These are phyloP conservation scores for Morpho helenor DNA, from an alignment of 2,888 invertebrate species.

Conservation along the genomic window DNA sequence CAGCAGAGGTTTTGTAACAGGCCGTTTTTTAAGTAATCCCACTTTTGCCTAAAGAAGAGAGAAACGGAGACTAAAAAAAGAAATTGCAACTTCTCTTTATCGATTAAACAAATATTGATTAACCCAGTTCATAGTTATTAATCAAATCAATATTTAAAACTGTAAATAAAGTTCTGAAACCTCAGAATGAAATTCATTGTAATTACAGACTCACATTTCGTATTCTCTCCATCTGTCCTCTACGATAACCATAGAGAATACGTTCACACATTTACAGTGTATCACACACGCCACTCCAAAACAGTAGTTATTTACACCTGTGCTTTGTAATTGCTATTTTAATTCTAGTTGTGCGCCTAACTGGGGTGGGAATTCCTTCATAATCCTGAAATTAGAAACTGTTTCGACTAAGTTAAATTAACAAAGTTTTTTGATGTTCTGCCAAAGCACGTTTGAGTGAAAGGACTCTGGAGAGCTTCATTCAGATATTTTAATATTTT, in stretches of 20 bases:
- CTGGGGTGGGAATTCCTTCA: slow-evolving; percentile 25
- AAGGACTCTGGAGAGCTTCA: slow-evolving; percentile 20
- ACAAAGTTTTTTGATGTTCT: slow-evolving; percentile 28
- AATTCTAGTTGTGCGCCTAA: slow-evolving; percentile 24
- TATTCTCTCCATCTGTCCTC: background rate
- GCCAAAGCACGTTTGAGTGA: slow-evolving; percentile 22
- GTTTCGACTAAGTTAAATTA: slow-evolving; percentile 27
- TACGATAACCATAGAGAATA: background rate
- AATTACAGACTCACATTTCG: background rate
- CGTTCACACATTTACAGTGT: slow-evolving; percentile 6
- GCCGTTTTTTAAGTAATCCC: too few relatives aligned
- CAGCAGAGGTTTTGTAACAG: too few relatives aligned
- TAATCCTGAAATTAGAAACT: slow-evolving; percentile 29
- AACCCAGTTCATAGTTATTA: too few relatives aligned
- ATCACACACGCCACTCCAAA: slow-evolving; percentile 9
- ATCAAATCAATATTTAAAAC: too few relatives aligned
- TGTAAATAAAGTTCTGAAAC: too few relatives aligned
- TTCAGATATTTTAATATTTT: slow-evolving; percentile 3
- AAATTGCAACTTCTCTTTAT: too few relatives aligned
- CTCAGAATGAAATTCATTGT: too few relatives aligned
- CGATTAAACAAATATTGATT: too few relatives aligned
- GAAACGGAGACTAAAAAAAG: too few relatives aligned
- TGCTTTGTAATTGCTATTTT: slow-evolving; percentile 28
- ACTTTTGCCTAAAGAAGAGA: too few relatives aligned
- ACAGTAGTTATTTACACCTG: slow-evolving; percentile 29